These are phyloP conservation scores for Chondrilla cf. caribensis DNA, from an alignment of 37 sponge, comb jelly and placozoan species.

Conservation along the genomic window DNA sequence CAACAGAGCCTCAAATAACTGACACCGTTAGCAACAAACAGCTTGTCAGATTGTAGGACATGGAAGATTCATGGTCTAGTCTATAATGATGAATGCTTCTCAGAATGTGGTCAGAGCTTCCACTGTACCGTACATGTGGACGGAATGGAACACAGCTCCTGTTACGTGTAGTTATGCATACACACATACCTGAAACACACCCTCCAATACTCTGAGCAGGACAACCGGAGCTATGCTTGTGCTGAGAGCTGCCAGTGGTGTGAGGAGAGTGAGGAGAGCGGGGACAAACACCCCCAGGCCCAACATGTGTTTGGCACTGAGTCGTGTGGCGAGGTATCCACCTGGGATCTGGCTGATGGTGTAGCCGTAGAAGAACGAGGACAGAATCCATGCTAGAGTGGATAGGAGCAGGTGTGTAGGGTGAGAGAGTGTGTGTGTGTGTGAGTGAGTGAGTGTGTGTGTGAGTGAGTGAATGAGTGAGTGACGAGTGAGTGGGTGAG, in stretches of 20 bases:
- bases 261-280: constrained; percentile 82
- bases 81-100: too few species aligned
- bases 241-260: constrained; percentile 74
- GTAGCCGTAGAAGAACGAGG: constrained; percentile 94
- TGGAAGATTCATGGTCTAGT: too few species aligned
- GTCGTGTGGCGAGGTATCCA: constrained; percentile 68
- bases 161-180: too few species aligned
- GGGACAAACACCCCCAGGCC: constrained; percentile 83
- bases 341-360: constrained; percentile 93
- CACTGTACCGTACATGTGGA: too few species aligned
- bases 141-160: too few species aligned
- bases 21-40: too few species aligned
- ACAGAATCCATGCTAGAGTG: constrained; percentile 77
- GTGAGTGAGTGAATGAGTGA: too few species aligned
- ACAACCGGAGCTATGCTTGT: constrained; percentile 55
- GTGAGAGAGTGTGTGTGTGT: too few species aligned
- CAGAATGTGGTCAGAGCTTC: too few species aligned
- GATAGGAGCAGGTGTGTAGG: not conserved
- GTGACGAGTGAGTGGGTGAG: too few species aligned
- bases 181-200: constrained; percentile 93
- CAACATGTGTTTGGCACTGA: constrained; percentile 82
- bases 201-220: constrained; percentile 83
- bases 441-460: not conserved
- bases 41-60: too few species aligned
- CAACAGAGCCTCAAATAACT: too few species aligned